Conservation (phyloP, 1,140 invertebrate species). For the Bicyclus anynana region DNA sequence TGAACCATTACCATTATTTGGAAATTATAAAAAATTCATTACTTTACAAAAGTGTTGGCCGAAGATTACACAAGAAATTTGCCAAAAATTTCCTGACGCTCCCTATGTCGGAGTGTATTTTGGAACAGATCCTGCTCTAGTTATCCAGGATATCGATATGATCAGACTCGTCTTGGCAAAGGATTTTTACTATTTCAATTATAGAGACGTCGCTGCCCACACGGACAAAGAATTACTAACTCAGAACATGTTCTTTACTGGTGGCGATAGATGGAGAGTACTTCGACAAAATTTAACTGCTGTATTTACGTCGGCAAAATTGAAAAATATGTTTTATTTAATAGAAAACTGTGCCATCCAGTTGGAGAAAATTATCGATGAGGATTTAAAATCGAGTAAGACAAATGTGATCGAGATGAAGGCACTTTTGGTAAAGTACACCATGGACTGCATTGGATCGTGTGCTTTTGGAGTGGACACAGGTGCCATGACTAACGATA, state of each 20-base stretch:
- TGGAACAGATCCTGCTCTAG: slow-evolving; percentile 56
- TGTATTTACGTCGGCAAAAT: neutral
- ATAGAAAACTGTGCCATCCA: neutral
- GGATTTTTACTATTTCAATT: neutral
- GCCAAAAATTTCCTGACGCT: slow-evolving; percentile 40
- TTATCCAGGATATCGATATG: slow-evolving; percentile 32
- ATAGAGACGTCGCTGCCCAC: neutral
- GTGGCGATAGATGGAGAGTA: neutral
- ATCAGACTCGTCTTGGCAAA: neutral
- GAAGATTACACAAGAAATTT: slow-evolving; percentile 31
- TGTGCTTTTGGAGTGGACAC: slow-evolving; percentile 77
- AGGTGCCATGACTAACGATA: slow-evolving; percentile 56
- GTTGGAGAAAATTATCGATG: neutral
- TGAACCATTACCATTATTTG: slow-evolving; percentile 50
- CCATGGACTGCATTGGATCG: slow-evolving; percentile 77
- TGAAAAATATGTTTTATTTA: slow-evolving; percentile 5
- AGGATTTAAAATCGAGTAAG: neutral
- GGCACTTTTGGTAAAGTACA: slow-evolving; percentile 64
- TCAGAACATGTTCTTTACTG: neutral
- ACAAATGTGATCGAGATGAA: slow-evolving; percentile 47
- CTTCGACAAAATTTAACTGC: neutral
- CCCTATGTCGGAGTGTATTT: slow-evolving; percentile 63
- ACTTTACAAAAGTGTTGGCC: slow-evolving; percentile 35
- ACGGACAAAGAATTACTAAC: neutral
- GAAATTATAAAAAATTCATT: slow-evolving; percentile 57